Evolutionary conservation across 2,888 invertebrate genomes (phyloP), one percentile per base, ranked within the genome.

Genomic region (Subacronicta megacephala): DNA sequence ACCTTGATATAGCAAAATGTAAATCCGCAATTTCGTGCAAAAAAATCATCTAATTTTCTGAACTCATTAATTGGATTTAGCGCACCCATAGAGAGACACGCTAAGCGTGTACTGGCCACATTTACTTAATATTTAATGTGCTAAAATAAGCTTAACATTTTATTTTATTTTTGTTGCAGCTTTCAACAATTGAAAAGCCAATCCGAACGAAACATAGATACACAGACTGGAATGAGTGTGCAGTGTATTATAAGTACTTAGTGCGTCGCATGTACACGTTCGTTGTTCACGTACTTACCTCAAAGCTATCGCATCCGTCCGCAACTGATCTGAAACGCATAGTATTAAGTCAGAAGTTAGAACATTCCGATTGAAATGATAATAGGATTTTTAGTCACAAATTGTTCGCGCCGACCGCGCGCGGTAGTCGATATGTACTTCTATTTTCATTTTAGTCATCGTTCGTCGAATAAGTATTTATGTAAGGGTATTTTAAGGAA

Each of bases 371-470:
- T 89, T 92, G 82, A 91, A 92, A 92, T 92, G 92, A 90, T 82
- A 93, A 93, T 93, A 93, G 93, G 93, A 93, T 87, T 85, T n/a
- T 60, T 81, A 83, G 81, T 79, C 84, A 83, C 82, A 85, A 83
- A 85, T 58, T 45, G 29, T 63, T 42, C 33, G 71, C 74, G 70
- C 52, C 44, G 44, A 51, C 51, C 58, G 72, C 75, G 63, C 65
- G 12, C 60, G 40, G 57, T 67, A 76, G 71, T 75, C 72, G 76
- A 67, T 78, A 72, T 61, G 62, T 72, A 87, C 87, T 93, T 93
- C 93, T 93, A 93, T 93, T 93, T 90, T 93, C 93, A 92, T 93
- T 93, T 93, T 89, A 93, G 88, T 93, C 93, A 81, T 65, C 40
- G 52, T 64, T 66, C 59, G 51, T 45, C 59, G 29, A 43, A 46